Percentiles rank a stretch among this genome's conserved stretches.
phyloP scores from a whole-genome alignment of 2,113 vertebrate genomes.

The Gopherus flavomarginatus region DNA sequence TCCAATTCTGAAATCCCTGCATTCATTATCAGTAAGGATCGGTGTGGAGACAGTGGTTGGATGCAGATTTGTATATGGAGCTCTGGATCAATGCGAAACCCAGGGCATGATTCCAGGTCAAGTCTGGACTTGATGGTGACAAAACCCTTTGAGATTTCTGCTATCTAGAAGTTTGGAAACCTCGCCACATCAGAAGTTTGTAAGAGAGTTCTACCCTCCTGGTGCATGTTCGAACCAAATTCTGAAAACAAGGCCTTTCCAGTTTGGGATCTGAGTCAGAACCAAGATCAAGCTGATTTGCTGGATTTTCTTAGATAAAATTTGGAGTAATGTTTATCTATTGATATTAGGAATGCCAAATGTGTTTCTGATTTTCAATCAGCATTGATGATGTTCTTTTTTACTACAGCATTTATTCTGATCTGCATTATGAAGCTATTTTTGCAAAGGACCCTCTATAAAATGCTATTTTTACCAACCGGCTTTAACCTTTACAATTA shows the following conservation, averaged over 20 bases:
- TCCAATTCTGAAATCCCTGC: neutral
- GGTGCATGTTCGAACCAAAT: neutral
- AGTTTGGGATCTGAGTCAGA: neutral
- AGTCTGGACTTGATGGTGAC: rapidly evolving
- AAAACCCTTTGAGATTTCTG: neutral
- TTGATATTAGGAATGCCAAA: neutral
- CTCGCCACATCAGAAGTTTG: neutral
- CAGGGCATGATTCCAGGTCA: neutral
- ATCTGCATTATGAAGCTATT: neutral
- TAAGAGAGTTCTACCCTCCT: rapidly evolving
- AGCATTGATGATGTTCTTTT: neutral
- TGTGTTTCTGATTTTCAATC: neutral
- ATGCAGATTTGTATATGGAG: neutral
- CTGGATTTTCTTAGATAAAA: neutral
- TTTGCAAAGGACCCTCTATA: neutral
- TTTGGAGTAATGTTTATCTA: neutral
- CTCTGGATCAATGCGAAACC: neutral
- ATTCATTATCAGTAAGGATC: neutral
- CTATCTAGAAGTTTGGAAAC: neutral
- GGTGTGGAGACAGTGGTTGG: neutral
- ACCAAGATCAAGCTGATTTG: neutral
- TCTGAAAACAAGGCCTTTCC: neutral
- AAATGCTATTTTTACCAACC: neutral
- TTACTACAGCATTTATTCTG: conserved; percentile 6
- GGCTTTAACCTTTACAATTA: neutral